Conservation (phyloP, 1,140 invertebrate genomes). For the Drosophila kohkoa region DNA sequence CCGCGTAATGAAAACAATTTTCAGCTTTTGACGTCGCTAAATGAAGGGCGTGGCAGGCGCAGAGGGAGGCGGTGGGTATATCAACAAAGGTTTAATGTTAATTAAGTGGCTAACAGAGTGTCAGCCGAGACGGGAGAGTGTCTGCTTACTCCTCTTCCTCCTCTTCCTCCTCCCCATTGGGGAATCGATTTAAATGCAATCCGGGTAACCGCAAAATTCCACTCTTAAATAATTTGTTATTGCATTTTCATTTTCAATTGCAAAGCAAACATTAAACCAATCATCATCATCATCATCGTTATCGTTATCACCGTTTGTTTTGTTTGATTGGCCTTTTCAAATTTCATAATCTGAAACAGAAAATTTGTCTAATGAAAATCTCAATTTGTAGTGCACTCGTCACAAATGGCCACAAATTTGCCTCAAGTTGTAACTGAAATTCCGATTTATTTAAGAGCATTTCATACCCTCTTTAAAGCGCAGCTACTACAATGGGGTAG, state of each 20-base stretch:
- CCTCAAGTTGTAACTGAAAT: conserved; percentile 7
- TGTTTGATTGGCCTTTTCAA: neutral
- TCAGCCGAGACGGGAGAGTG: neutral
- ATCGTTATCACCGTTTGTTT: neutral
- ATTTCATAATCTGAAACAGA: neutral
- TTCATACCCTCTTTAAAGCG: neutral
- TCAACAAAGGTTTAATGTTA: conserved; percentile 63
- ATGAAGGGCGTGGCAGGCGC: neutral
- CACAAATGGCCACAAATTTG: neutral
- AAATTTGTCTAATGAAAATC: conserved; percentile 14
- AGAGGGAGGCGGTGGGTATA: neutral
- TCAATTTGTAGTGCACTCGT: conserved; percentile 8
- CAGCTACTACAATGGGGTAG: no score
- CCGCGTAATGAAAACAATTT: conserved; percentile 58
- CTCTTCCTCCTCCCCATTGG: neutral
- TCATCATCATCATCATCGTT: conserved; percentile 9
- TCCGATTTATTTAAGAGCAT: neutral
- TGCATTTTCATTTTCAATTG: neutral
- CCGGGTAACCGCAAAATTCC: conserved; percentile 4
- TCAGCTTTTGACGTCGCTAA: conserved; percentile 46
- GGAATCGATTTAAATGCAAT: conserved; percentile 19
- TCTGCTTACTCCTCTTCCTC: neutral
- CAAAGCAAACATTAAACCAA: conserved; percentile 3
- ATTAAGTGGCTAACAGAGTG: conserved; percentile 57
- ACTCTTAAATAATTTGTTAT: neutral